A percentile compares a stretch with the other conserved stretches of the same genome.
Evolutionary conservation across 1,140 invertebrate genomes (phyloP).

Genomic region (Elysia chlorotica): DNA sequence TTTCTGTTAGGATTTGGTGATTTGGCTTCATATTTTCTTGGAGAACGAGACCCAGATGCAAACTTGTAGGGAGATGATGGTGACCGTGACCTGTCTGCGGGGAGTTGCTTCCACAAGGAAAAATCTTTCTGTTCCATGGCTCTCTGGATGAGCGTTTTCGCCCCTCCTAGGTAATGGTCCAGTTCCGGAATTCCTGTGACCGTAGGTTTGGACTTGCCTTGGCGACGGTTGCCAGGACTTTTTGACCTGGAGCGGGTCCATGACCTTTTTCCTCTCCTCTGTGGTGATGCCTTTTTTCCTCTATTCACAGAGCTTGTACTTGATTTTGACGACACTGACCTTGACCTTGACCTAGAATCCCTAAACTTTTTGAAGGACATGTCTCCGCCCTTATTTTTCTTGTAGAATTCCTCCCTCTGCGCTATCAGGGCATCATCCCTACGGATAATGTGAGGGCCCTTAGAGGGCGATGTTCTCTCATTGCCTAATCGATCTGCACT

Average conservation of each 20-base stretch:
- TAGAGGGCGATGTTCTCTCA: too few species aligned
- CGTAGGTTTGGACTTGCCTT: background rate
- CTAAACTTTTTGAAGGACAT: background rate
- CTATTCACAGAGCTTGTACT: background rate
- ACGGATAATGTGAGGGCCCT: too few species aligned
- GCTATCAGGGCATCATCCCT: slow-evolving; percentile 24
- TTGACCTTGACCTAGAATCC: background rate
- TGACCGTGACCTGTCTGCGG: too few species aligned
- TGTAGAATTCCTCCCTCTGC: slow-evolving; percentile 20
- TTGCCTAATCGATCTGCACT: too few species aligned
- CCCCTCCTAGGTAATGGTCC: slow-evolving; percentile 4
- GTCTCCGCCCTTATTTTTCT: slow-evolving; percentile 8
- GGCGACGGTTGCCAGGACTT: background rate
- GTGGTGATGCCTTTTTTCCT: background rate
- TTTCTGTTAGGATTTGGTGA: too few species aligned
- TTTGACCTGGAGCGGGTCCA: background rate
- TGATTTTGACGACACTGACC: background rate
- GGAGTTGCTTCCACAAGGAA: too few species aligned
- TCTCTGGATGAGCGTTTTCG: too few species aligned
- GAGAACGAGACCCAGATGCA: too few species aligned
- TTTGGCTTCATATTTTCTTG: too few species aligned
- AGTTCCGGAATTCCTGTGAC: background rate
- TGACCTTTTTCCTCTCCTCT: background rate
- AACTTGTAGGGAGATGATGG: too few species aligned
- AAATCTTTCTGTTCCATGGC: too few species aligned